Base-by-base conservation (phyloP, 2,797 vertebrate genomes). In the Eremophila alpestris region DNA sequence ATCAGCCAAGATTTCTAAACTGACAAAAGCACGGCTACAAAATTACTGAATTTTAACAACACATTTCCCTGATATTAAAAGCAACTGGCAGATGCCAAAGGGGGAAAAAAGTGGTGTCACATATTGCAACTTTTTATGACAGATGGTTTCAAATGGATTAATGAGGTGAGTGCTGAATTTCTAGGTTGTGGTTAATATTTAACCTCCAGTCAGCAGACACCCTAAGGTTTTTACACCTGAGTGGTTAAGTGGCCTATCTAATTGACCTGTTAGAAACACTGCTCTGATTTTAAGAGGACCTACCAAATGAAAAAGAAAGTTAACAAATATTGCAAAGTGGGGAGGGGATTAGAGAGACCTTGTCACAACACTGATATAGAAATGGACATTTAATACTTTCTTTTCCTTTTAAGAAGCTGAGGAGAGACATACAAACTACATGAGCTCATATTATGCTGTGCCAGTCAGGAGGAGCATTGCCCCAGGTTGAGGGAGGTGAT, bases 61-160 rank as follows among this genome's bases (percentile, higher is more conserved):
- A 67, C 7, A 34, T 54, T 84, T 95, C 36, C 82, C 55, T 65
- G 77, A 88, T 41, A 83, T 69, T 83, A 88, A 90, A 91, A 80
- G 29, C 29, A 90, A 80, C 49, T 81, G 55, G 41, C 78, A 95
- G 65, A 93, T 76, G 83, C 59, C 81, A 60, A 82, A 60, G 45
- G 59, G 24, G 15, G 3, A 6, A 16, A 30, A 76, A 76, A n/a
- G 48, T 60, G 38, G 90, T 78, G 62, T 49, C 48, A 83, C 55
- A 71, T 90, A 93, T 69, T 94, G 89, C 68, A 87, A 62, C 58
- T 68, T 91, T 87, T 96, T 79, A 75, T 83, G 90, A 93, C 95
- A 97, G 96, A 97, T 94, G 95, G 90, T 80, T 90, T 93, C 74
- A 83, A 96, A 95, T 34, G 55, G 83, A 93, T 89, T 96, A 96